Evolutionary conservation across 2,113 vertebrate genomes (phyloP), one percentile per base, ranked within the genome.

Genomic region (Physeter macrocephalus): DNA sequence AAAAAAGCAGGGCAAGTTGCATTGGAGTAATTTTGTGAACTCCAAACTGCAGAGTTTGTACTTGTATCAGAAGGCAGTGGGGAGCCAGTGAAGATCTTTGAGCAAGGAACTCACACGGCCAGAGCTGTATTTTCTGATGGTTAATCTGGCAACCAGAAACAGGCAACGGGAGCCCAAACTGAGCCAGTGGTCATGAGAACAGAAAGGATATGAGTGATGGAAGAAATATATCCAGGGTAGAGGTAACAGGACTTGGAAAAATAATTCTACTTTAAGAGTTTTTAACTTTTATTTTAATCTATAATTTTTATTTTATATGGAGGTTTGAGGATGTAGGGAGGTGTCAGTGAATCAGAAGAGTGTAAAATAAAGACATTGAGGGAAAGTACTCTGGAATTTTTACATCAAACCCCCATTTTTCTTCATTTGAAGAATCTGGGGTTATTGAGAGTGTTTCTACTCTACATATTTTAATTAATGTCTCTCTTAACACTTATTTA

Each of bases 401-500:
- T 49, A 61, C 2, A n/a, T 14, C n/a, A 85, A 89, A 46, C 11
- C 13, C 10, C 29, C 18, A 7, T 78, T 20, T 41, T 69, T 39
- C 6, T 80, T 92, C 15, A 52, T 64, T 57, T 78, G 41, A 23
- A 72, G 77, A 67, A 72, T 88, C 72, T 90, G 20, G 25, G 43
- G n/a, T 74, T 67, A 34, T 34, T 62, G 69, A 57, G 52, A 18
- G 62, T 80, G 21, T 18, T 94, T 89, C 88, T 62, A 43, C 54
- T 20, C 36, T 71, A 77, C 7, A 71, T 49, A 57, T 95, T 95
- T 95, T 90, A 77, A 92, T 88, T 64, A 96, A 90, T 46, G 43
- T 41, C 54, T 34, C 6, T 82, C 83, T 95, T 87, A 95, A 71
- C 46, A 92, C 67, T 75, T 90, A 77, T 91, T 96, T 94, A 96